Evolutionary conservation across 2,888 invertebrate species (phyloP).

Genomic region (Celastrina argiolus): DNA sequence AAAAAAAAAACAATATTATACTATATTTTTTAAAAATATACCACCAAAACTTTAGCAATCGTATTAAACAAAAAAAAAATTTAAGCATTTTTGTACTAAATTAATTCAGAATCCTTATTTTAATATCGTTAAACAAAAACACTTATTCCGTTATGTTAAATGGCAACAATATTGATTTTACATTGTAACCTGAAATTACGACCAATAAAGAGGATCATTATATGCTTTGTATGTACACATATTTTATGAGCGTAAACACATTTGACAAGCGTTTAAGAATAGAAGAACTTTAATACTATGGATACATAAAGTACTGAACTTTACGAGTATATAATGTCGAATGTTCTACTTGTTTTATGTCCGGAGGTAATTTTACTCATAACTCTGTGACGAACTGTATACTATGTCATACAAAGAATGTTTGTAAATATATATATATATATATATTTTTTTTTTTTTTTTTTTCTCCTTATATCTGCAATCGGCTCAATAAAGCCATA

Average conservation of each 20-base stretch:
- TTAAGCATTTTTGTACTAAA: neutral
- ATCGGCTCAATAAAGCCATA: too few species aligned
- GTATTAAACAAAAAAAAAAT: too few species aligned
- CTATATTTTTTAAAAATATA: neutral
- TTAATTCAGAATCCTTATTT: neutral
- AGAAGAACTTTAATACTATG: neutral
- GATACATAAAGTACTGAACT: neutral
- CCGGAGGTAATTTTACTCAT: neutral
- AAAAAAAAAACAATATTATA: too few species aligned
- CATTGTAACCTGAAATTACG: neutral
- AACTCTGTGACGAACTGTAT: neutral
- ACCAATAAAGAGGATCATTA: slow-evolving; percentile 3
- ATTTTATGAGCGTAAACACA: slow-evolving; percentile 6
- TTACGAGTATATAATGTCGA: neutral
- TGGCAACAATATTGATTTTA: slow-evolving; percentile 1
- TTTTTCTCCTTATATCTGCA: too few species aligned
- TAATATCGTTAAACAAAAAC: neutral
- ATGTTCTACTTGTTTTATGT: neutral
- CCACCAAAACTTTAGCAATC: neutral
- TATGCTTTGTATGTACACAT: slow-evolving; percentile 8
- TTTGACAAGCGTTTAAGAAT: neutral
- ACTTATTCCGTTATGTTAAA: neutral
- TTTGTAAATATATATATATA: too few species aligned
- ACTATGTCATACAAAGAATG: too few species aligned
- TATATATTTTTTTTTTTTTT: too few species aligned